Conservation (phyloP, 2,113 vertebrate species). For the Tupaia chinensis region DNA sequence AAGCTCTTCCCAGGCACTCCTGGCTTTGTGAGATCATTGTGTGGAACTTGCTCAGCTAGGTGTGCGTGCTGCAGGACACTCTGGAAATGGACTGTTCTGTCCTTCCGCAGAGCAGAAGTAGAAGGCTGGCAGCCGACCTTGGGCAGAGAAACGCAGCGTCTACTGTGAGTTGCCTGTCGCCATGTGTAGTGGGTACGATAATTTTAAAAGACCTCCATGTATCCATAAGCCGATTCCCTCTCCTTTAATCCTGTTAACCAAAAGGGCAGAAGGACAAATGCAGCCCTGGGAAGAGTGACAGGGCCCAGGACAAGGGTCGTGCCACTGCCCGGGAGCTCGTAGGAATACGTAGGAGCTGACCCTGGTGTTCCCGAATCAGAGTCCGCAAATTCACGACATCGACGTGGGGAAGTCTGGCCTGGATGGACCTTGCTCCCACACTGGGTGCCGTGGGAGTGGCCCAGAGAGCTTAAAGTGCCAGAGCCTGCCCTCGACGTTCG, state of each 20-base stretch:
- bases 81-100: neutral
- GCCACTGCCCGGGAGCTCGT: neutral
- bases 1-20: neutral
- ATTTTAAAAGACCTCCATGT: neutral
- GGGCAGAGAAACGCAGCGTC: neutral
- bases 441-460: neutral
- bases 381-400: neutral
- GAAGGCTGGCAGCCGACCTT: neutral
- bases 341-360: neutral
- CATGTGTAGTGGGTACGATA: neutral
- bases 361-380: neutral
- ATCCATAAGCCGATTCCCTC: neutral
- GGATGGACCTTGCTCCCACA: neutral
- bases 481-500: neutral
- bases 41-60: neutral
- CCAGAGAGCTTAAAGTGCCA: neutral
- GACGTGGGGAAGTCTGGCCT: neutral
- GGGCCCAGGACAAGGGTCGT: neutral
- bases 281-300: neutral
- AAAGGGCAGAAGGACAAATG: neutral
- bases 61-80: neutral
- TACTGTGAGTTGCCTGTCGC: neutral
- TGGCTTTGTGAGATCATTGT: neutral
- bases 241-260: neutral
- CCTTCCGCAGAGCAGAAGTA: neutral